Evolutionary conservation across 1,140 invertebrate genomes (phyloP), one percentile per base, ranked within the genome.

Genomic region (Oryctes rhinoceros): DNA sequence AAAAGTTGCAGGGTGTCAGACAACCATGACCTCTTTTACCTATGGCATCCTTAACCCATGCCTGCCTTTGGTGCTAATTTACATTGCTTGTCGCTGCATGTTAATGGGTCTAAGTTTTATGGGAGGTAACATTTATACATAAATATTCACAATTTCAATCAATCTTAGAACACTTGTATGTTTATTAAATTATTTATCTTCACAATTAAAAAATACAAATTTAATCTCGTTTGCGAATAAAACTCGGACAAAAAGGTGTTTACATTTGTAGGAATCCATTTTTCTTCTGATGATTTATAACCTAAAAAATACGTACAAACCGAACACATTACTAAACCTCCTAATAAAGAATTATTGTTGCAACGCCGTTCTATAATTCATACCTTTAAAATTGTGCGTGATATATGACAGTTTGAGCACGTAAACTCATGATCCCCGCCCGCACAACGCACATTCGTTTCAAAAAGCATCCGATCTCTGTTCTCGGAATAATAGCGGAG

Each of bases 391-490:
- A 71, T 71, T 71, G 24, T 24, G 9, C 65, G 65, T 71, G 65
- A 71, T 71, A 71, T 71, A 71, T 71, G 65, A 71, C 65, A 59
- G 65, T 71, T 71, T 35, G 65, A 24, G 65, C 35, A 71, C 35
- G 65, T 71, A 71, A 71, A 71, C 65, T 71, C 65, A 24, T 71
- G 35, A 10, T 71, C 53, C 15, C 15, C 18, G 65, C 18, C 18
- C 24, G 20, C 24, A 18, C 15, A 4, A 44, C 53, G 53, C 18
- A 59, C 24, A 71, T 37, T 35, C 65, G 13, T 35, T 71, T 37
- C 65, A 37, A 71, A 71, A 71, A 20, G 3, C 24, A 35, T 71
- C 11, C 18, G n/a, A 18, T 18, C 15, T 71, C 65, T 13, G 10
- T 24, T 71, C 65, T 71, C 65, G 11, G 24, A 71, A 71, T 71